Evolutionary conservation across 2,888 invertebrate genomes (phyloP).

Genomic region (Nasonia oneida): DNA sequence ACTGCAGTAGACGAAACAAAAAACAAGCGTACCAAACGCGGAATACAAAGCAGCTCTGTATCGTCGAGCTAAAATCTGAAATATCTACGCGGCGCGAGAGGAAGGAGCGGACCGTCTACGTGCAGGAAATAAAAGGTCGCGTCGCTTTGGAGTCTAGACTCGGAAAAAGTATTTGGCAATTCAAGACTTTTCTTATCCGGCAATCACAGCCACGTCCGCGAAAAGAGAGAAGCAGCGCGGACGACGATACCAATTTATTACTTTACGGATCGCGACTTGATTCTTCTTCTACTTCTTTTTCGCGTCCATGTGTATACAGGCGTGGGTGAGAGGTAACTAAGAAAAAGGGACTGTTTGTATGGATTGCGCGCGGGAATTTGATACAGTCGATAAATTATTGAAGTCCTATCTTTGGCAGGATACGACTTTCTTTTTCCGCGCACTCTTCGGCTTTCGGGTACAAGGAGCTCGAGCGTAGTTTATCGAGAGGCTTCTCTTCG

Average conservation of each 20-base stretch:
- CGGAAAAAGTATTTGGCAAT: constrained; percentile 58
- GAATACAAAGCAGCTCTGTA: neutral
- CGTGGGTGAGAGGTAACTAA: constrained; percentile 11
- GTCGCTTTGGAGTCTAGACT: constrained; percentile 48
- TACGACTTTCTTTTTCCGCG: neutral
- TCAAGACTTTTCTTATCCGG: constrained; percentile 60
- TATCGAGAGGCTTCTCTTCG: too few relatives aligned
- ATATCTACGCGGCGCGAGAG: neutral
- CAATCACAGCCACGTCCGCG: constrained; percentile 56
- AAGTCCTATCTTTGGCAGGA: constrained; percentile 55
- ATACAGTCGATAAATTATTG: constrained; percentile 62
- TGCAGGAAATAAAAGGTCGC: constrained; percentile 55
- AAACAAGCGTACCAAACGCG: neutral
- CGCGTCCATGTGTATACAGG: neutral
- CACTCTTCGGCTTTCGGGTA: neutral
- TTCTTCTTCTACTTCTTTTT: constrained; percentile 19
- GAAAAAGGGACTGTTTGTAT: neutral
- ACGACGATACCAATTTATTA: constrained; percentile 61
- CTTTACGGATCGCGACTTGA: constrained; percentile 58
- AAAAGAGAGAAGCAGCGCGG: constrained; percentile 30
- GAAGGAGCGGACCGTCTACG: constrained; percentile 9
- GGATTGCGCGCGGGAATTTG: constrained; percentile 13
- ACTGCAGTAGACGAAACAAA: neutral
- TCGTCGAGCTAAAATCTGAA: neutral
- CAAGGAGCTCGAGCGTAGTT: neutral